Evolutionary conservation across 2,797 vertebrate genomes (phyloP).

Genomic region (Enteromius treurensis): DNA sequence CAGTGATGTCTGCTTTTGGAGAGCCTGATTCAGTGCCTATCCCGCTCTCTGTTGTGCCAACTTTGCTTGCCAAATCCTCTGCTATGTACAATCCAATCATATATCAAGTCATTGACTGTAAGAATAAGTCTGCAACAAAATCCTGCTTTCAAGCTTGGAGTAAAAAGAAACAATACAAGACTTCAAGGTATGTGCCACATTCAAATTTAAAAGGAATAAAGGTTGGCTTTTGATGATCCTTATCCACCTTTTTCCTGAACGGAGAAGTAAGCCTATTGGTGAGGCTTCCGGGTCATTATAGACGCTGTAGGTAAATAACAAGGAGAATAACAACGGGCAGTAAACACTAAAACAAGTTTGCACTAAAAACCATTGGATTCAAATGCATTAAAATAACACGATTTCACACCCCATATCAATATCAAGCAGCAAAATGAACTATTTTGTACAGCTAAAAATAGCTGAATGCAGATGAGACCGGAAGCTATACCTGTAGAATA

Average conservation of each 20-base stretch:
- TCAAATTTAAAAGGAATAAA: neutral
- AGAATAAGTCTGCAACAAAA: conserved; percentile 74
- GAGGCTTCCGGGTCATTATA: no score
- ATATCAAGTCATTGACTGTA: conserved; percentile 90
- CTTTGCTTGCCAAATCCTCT: conserved; percentile 90
- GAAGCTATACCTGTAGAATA: no score
- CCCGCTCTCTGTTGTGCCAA: conserved; percentile 87
- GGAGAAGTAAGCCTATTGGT: no score
- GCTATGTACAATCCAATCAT: conserved; percentile 98
- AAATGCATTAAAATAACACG: no score
- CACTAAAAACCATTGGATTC: no score
- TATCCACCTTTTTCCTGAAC: neutral
- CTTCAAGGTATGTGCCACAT: conserved; percentile 78
- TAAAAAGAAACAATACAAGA: conserved; percentile 75
- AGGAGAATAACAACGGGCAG: no score
- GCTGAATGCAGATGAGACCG: no score
- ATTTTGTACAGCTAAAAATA: no score
- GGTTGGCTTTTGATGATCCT: neutral
- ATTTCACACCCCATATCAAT: no score
- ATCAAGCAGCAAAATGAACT: no score
- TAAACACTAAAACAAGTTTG: no score
- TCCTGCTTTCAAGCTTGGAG: conserved; percentile 70
- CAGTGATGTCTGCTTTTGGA: conserved; percentile 91
- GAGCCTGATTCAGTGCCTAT: conserved; percentile 87
- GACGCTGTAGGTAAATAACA: no score